These are phyloP conservation scores for Harlomillsia oculata DNA, from an alignment of 1,140 invertebrate species.

Conservation along the genomic window DNA sequence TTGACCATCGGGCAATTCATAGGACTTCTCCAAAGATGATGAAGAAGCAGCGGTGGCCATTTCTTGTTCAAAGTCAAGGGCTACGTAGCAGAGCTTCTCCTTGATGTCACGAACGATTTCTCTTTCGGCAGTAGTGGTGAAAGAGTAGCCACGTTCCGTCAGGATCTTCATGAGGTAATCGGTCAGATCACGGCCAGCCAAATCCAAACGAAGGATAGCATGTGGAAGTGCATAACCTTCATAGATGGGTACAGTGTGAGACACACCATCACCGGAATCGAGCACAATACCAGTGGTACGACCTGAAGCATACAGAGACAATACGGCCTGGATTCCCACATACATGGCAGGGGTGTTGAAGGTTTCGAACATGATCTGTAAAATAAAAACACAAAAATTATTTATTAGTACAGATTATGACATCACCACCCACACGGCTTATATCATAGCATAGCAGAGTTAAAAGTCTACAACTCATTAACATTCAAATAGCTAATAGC, in stretches of 20 bases:
- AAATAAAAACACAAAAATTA: constrained; percentile 10
- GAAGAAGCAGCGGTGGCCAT: constrained; percentile 49
- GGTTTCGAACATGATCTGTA: constrained; percentile 83
- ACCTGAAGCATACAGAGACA: constrained; percentile 79
- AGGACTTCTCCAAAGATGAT: constrained; percentile 51
- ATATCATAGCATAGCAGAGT: too few relatives aligned
- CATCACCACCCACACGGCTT: too few relatives aligned
- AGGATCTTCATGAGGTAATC: constrained; percentile 88
- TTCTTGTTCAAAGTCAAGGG: constrained; percentile 49
- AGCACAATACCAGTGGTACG: constrained; percentile 84
- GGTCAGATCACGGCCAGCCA: constrained; percentile 78
- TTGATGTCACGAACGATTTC: constrained; percentile 56
- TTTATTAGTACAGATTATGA: neutral
- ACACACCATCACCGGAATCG: constrained; percentile 79
- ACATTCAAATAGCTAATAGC: too few relatives aligned
- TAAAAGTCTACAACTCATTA: too few relatives aligned
- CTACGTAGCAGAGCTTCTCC: constrained; percentile 48
- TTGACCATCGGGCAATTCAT: constrained; percentile 53
- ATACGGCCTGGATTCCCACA: constrained; percentile 73
- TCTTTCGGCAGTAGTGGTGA: constrained; percentile 47
- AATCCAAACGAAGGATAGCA: constrained; percentile 74
- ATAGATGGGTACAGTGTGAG: constrained; percentile 81
- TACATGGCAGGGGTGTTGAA: constrained; percentile 91
- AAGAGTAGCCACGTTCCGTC: constrained; percentile 56
- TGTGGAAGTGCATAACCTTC: constrained; percentile 80